Percentiles rank a stretch among this genome's conserved stretches.
Evolutionary conservation across 1,140 invertebrate genomes (phyloP).

Genomic region (Drosophila pseudoobscura): DNA sequence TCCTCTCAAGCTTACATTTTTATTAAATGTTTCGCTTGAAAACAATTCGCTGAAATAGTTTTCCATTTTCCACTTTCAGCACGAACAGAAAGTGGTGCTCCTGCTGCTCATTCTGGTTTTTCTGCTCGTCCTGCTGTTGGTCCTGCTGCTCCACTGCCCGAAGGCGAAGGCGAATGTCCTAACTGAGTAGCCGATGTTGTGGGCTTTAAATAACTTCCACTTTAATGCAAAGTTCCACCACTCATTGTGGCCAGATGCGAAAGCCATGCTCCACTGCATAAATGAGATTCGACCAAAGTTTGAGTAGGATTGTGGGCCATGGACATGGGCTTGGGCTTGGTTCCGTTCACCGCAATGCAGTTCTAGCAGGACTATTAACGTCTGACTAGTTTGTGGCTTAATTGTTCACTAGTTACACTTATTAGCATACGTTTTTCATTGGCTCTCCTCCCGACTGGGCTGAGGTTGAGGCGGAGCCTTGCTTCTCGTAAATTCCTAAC

Average conservation of each 20-base stretch:
- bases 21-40: constrained; percentile 46
- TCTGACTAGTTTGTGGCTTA: constrained; percentile 1
- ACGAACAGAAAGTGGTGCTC: neutral
- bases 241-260: too few species aligned
- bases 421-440: constrained; percentile 8
- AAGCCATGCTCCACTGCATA: constrained; percentile 11
- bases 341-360: constrained; percentile 3
- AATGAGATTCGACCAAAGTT: constrained; percentile 15
- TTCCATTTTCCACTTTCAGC: constrained; percentile 22
- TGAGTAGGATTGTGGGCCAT: constrained; percentile 5
- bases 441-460: neutral
- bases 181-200: constrained; percentile 39
- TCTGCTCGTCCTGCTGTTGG: constrained; percentile 6
- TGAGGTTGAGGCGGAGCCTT: too few species aligned
- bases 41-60: constrained; percentile 56
- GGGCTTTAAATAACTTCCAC: constrained; percentile 51
- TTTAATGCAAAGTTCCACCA: constrained; percentile 32
- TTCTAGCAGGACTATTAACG: neutral
- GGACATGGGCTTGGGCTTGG: neutral
- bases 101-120: constrained; percentile 8
- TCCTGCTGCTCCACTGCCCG: neutral
- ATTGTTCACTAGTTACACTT: constrained; percentile 15
- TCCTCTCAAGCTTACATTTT: constrained; percentile 46
- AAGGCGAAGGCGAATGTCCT: constrained; percentile 18
- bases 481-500: too few species aligned